Percentiles rank a stretch among this genome's conserved stretches.
Evolutionary conservation across 2,113 vertebrate species (phyloP).

Genomic region (Cacatua alba): DNA sequence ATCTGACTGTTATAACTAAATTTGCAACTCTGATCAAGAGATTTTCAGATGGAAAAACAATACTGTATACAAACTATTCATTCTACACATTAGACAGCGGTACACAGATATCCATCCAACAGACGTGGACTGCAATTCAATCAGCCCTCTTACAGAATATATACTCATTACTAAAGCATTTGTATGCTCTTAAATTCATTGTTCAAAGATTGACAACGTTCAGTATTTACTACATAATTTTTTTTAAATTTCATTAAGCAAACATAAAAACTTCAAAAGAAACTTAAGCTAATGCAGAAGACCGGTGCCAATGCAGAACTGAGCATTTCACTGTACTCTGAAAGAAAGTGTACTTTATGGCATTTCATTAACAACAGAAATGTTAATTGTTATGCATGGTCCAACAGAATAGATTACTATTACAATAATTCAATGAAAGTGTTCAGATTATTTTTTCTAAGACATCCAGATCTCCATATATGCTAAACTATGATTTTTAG

Average conservation of each 20-base stretch:
- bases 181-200: neutral
- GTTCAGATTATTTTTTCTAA: neutral
- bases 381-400: neutral
- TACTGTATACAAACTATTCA: neutral
- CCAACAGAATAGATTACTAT: neutral
- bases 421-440: neutral
- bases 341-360: neutral
- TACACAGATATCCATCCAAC: neutral
- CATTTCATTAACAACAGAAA: neutral
- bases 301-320: neutral
- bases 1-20: neutral
- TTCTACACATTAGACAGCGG: neutral
- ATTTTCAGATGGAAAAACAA: neutral
- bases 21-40: neutral
- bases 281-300: neutral
- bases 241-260: neutral
- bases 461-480: neutral
- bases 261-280: neutral
- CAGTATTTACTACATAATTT: neutral
- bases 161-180: neutral
- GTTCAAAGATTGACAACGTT: neutral
- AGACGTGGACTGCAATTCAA: neutral
- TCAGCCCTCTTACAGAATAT: neutral
- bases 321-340: neutral
- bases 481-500: neutral